A percentile compares a stretch with the other conserved stretches of the same genome.
Evolutionary conservation across 2,888 invertebrate species (phyloP).

Genomic region (Eristalis pertinax): DNA sequence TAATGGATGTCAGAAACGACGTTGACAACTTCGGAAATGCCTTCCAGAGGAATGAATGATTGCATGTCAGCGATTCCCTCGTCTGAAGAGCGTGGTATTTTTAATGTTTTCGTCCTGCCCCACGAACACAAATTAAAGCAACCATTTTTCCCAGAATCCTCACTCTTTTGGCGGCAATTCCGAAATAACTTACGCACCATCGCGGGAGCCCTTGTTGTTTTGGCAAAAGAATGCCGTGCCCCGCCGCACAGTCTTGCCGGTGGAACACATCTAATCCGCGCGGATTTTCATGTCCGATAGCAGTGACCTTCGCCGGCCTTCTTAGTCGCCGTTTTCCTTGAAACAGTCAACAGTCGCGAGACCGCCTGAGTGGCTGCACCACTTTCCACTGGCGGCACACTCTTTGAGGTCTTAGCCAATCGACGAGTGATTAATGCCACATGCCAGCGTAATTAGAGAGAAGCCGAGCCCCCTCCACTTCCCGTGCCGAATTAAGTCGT

Average conservation of each 20-base stretch:
- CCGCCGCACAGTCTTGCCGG: not conserved
- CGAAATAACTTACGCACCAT: no score
- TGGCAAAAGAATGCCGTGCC: not conserved
- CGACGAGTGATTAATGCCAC: conserved; percentile 1
- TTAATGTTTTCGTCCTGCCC: no score
- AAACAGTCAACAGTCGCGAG: not conserved
- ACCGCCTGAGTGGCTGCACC: not conserved
- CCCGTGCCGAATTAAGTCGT: conserved; percentile 34
- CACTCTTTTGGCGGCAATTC: no score
- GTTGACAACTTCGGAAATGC: no score
- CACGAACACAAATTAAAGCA: no score
- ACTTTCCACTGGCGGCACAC: not conserved
- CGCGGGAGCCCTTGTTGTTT: no score
- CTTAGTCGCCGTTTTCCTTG: not conserved
- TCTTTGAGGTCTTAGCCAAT: not conserved
- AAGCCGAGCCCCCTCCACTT: not conserved
- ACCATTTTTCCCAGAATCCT: no score
- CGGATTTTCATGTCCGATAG: not conserved
- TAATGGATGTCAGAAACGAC: no score
- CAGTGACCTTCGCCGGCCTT: not conserved
- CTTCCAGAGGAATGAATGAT: no score
- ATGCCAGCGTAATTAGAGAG: not conserved
- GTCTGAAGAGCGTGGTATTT: no score
- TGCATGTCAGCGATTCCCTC: no score
- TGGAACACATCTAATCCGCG: not conserved